Base-by-base conservation (phyloP, 2,113 vertebrate genomes). In the Aleadryas rufinucha region DNA sequence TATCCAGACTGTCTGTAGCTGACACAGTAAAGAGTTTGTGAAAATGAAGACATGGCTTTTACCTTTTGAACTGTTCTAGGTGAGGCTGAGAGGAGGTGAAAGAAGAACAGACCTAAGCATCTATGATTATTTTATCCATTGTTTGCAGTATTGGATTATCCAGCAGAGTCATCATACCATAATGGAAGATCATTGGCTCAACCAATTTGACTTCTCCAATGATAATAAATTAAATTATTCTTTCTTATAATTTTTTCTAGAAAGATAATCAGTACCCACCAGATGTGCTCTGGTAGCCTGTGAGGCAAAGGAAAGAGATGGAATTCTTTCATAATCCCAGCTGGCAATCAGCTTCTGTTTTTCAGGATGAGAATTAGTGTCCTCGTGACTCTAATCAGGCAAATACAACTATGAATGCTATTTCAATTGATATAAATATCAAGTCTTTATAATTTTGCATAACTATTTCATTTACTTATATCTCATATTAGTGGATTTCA, bases 301-400 rank as follows among this genome's bases (percentile, higher is more conserved):
- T 65, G 68, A 84, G 41, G 71, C 47, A 88, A 70, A 75, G 64
- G 16, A 65, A 88, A 49, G 66, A 76, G 61, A 50, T 35, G n/a
- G 31, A 85, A 80, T 95, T 96, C 72, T 57, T 90, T 86, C 41
- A 17, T 95, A 94, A 96, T 92, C 88, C 88, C 76, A 78, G 24
- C 56, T 89, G 82, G 56, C 84, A 96, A 87, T 92, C 91, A 87
- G 44, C 57, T 90, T 93, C 76, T 94, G 41, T 23, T 79, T 86
- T 87, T 71, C 84, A 49, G 79, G 68, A 92, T 90, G 68, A 87
- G 88, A 94, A 93, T 92, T 93, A 90, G 49, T 64, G 63, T 68
- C 83, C 80, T 80, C 2, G 12, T 95, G 87, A 95, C 79, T 90
- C 63, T 93, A 92, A 93, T 83, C 75, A 80, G 88, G 65, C 54